Conservation (phyloP, 2,113 vertebrate species). For the Phylloscopus trochiloides region DNA sequence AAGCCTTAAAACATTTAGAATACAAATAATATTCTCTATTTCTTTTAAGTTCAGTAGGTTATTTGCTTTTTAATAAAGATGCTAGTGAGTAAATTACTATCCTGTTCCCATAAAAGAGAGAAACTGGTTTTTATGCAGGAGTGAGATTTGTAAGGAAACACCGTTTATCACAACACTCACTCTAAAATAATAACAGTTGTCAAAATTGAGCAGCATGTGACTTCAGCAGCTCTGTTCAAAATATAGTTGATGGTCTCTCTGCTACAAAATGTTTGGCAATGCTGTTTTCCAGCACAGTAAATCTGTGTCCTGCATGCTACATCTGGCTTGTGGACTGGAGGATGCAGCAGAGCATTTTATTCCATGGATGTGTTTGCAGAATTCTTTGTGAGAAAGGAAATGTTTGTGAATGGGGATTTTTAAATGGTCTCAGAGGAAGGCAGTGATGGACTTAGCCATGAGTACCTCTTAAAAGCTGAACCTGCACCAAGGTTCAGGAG, state of each 20-base stretch:
- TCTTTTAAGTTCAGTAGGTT: background rate
- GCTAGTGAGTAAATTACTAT: background rate
- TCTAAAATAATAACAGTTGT: background rate
- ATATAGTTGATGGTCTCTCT: background rate
- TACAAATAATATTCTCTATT: background rate
- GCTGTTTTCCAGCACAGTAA: background rate
- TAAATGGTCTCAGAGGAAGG: background rate
- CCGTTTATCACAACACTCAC: background rate
- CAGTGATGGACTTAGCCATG: background rate
- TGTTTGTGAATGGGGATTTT: background rate
- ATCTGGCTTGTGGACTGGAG: fast-evolving
- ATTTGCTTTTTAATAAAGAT: background rate
- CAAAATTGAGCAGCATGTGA: background rate
- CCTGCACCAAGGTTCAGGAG: background rate
- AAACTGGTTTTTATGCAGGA: background rate
- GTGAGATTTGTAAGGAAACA: background rate
- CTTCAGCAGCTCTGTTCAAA: background rate
- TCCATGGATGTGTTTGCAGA: background rate
- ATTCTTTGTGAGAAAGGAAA: background rate
- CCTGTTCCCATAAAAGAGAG: background rate
- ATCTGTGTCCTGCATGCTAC: background rate
- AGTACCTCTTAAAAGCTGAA: background rate
- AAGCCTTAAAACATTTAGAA: background rate
- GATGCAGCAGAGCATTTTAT: background rate
- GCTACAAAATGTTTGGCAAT: background rate